Conservation (phyloP, 2,113 vertebrate species). For the Sciurus niger region DNA sequence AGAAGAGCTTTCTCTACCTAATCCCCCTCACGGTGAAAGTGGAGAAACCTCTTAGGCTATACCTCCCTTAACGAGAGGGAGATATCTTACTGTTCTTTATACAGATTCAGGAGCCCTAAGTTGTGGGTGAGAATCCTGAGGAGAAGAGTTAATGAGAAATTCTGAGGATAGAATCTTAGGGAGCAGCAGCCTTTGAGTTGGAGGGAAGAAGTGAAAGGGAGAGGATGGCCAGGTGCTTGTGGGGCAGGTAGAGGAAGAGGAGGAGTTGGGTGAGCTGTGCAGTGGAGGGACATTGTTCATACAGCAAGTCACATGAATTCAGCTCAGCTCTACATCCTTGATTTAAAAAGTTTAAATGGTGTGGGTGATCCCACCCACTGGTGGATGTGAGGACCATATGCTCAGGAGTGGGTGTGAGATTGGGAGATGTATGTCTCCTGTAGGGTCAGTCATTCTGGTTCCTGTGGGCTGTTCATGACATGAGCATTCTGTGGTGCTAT, state of each 20-base stretch:
- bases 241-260: neutral
- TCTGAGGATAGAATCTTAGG: neutral
- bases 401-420: slow-evolving; percentile 70
- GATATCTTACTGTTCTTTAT: neutral
- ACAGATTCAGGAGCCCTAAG: neutral
- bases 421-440: slow-evolving; percentile 44
- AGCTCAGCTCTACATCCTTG: neutral
- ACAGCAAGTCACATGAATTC: slow-evolving; percentile 1
- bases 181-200: neutral
- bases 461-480: slow-evolving; percentile 59
- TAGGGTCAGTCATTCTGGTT: slow-evolving; percentile 69
- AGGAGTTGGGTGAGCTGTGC: neutral
- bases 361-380: slow-evolving; percentile 69
- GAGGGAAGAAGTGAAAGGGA: neutral
- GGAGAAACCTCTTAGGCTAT: neutral
- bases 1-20: neutral
- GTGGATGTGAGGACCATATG: slow-evolving; percentile 75
- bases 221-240: neutral
- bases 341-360: slow-evolving; percentile 20
- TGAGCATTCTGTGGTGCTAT: slow-evolving; percentile 41
- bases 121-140: neutral
- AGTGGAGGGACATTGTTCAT: neutral
- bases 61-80: neutral
- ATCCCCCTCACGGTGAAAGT: neutral
- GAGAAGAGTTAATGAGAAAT: neutral